Evolutionary conservation across 92 coral and sea anemone species (phyloP).

Genomic region (Chrysogorgia sp.): DNA sequence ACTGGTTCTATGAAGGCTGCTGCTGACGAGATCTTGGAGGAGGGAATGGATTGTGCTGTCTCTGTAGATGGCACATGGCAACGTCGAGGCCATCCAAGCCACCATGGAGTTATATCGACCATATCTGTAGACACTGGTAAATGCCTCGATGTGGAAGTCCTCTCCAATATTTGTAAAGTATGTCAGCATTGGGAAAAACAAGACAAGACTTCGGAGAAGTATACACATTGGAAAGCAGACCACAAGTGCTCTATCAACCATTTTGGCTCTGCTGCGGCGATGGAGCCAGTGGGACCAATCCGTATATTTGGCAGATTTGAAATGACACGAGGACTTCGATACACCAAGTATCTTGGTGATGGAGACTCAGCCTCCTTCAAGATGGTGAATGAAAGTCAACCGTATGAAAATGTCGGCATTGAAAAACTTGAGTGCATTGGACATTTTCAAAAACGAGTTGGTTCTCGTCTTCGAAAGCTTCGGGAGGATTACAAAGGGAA

Average conservation of each 20-base stretch:
- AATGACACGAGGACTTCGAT: slow-evolving; percentile 20
- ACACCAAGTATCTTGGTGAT: slow-evolving; percentile 32
- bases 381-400: neutral
- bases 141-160: neutral
- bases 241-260: too few relatives aligned
- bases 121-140: neutral
- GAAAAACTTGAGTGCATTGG: slow-evolving; percentile 6
- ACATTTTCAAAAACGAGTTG: neutral
- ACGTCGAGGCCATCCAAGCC: neutral
- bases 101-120: neutral
- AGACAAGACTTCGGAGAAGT: neutral
- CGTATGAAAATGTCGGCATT: neutral
- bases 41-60: neutral
- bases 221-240: too few relatives aligned
- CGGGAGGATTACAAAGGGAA: neutral
- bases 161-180: neutral
- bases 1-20: neutral
- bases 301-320: slow-evolving; percentile 1
- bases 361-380: slow-evolving; percentile 22
- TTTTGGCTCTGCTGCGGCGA: neutral
- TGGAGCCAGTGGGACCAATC: neutral
- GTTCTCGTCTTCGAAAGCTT: neutral
- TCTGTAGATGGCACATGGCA: neutral
- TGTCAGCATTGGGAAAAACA: neutral
- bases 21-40: neutral